Base-by-base conservation (phyloP, 2,797 vertebrate species). In the Gymnocypris eckloni region DNA sequence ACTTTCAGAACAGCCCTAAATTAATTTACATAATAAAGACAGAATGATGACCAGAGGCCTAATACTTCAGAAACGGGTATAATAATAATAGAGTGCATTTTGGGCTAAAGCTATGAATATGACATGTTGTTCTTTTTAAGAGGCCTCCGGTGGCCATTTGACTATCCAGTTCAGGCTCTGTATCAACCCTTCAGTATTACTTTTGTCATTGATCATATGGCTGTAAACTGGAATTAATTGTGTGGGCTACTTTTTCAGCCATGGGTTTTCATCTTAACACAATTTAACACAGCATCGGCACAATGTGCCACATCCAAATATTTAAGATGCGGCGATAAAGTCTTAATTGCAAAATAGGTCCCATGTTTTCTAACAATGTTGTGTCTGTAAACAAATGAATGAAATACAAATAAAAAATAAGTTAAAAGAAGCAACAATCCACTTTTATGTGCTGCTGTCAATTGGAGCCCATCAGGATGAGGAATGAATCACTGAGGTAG, bases 401-500 rank as follows among this genome's bases (percentile, higher is more conserved):
- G 37, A 43, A 76, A 54, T 28, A 25, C 2, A n/a, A 67, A 50
- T 45, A 5, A 8, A 54, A 56, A 59, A 22, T 5, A n/a, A 56
- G 45, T 45, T 12, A 10, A 28, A 20, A 12, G 48, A 69, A 78
- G 28, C 61, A 43, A 11, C 5, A 0, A 48, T 71, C 15, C 7
- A 33, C 39, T 79, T 66, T 69, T 39, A 52, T 80, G 61, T 10
- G 33, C n/a, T 66, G 25, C 66, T 84, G 73, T 86, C 79, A 86
- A 43, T 79, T 86, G 86, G 81, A 54, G 52, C 67, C 22, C 10
- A 37, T 81, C 85, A 73, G 79, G 45, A 78, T 69, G 67, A 73
- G 70, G 73, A 88, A 79, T 16, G 59, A 89, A 85, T 81, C 71
- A 86, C 82, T 86, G 82, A 84, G 81, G 76, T 76, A 85, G 85